Evolutionary conservation across 2,113 vertebrate species (phyloP).

Genomic region (Argyrosomus japonicus): DNA sequence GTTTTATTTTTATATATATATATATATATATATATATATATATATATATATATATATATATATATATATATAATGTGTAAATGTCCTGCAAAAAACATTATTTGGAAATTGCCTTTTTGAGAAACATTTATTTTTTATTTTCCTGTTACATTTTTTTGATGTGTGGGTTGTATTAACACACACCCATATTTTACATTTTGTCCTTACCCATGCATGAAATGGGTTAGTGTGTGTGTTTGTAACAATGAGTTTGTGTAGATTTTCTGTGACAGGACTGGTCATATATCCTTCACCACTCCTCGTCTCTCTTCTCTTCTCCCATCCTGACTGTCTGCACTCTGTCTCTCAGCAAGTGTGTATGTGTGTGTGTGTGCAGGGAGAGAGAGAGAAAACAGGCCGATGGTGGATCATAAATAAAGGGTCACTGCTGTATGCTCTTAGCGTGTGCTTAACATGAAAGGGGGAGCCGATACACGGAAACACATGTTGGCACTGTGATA

Average conservation of each 20-base stretch:
- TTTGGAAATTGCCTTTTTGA: background rate
- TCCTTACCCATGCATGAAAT: background rate
- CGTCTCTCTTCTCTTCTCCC: constrained; percentile 3
- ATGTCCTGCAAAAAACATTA: background rate
- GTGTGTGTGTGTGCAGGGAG: background rate
- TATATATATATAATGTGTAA: background rate
- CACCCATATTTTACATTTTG: background rate
- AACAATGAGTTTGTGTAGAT: background rate
- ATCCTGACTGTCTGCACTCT: constrained; percentile 48
- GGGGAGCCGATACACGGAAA: constrained; percentile 44
- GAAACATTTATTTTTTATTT: background rate
- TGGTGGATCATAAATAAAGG: constrained; percentile 61
- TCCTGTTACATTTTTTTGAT: background rate
- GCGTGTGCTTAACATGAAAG: constrained; percentile 38
- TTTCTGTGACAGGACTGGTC: constrained; percentile 22
- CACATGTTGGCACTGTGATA: constrained; percentile 67
- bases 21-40: too few relatives aligned
- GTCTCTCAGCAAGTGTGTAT: constrained; percentile 44
- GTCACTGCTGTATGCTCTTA: constrained; percentile 41
- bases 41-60: too few relatives aligned
- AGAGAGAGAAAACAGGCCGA: constrained; percentile 15
- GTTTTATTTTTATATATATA: too few relatives aligned
- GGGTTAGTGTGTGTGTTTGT: background rate
- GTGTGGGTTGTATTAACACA: background rate
- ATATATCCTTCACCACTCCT: constrained; percentile 51